These are phyloP conservation scores for Chrysoperla carnea DNA, from an alignment of 1,140 invertebrate species.

Conservation along the genomic window DNA sequence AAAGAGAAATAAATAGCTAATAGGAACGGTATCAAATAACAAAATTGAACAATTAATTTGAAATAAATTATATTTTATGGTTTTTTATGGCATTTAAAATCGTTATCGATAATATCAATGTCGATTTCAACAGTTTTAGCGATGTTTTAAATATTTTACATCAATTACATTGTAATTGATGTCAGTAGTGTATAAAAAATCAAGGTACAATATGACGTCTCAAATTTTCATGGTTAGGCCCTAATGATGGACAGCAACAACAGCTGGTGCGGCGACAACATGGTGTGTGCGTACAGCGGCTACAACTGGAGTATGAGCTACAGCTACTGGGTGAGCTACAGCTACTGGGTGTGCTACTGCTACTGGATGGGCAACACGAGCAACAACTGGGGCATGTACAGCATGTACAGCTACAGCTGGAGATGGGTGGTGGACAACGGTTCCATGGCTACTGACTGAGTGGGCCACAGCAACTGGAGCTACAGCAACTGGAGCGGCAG, in stretches of 20 bases:
- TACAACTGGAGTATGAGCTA: slow-evolving; percentile 23
- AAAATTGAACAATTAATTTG: too few species aligned
- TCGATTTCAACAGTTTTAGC: too few species aligned
- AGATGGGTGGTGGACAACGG: slow-evolving; percentile 6
- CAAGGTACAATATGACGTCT: too few species aligned
- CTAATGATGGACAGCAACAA: slow-evolving; percentile 24
- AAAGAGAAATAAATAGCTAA: too few species aligned
- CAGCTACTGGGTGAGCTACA: slow-evolving; percentile 30
- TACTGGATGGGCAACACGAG: slow-evolving; percentile 22
- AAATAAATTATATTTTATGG: too few species aligned
- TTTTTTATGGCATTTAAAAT: too few species aligned
- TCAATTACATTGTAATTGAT: too few species aligned
- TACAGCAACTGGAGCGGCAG: slow-evolving; percentile 18
- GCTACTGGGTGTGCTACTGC: slow-evolving; percentile 25
- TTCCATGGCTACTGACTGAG: background rate
- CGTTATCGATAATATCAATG: too few species aligned
- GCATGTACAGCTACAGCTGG: slow-evolving; percentile 1
- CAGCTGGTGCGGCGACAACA: slow-evolving; percentile 30
- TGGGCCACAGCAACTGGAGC: slow-evolving; percentile 19
- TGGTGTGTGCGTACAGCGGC: slow-evolving; percentile 20
- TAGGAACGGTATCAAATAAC: too few species aligned
- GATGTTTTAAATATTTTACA: too few species aligned
- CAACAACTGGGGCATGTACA: slow-evolving; percentile 8
- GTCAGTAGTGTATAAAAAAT: too few species aligned
- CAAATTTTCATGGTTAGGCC: too few species aligned